Conservation (phyloP, 2,113 vertebrate species). For the Hirundichthys speculiger region DNA sequence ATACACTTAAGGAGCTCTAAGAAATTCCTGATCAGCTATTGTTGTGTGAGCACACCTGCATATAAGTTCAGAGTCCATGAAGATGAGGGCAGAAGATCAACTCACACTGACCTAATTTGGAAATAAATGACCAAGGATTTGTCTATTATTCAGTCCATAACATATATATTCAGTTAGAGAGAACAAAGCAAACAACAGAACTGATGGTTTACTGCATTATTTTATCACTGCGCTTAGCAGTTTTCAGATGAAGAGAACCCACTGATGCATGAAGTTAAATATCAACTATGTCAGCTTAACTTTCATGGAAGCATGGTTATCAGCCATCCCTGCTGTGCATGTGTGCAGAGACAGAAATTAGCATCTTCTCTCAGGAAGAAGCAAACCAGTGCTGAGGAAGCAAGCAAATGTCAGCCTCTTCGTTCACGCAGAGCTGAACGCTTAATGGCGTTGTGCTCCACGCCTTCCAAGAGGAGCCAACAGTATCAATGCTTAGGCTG, state of each 20-base stretch:
- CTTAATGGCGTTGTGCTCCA: conserved; percentile 44
- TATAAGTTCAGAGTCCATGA: conserved; percentile 15
- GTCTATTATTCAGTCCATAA: not conserved
- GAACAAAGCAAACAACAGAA: not conserved
- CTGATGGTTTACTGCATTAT: not conserved
- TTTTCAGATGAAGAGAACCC: conserved; percentile 4
- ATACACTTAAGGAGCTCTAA: not conserved
- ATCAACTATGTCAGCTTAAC: conserved; percentile 36
- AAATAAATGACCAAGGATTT: not conserved
- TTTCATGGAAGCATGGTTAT: conserved; percentile 35
- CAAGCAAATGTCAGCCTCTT: conserved; percentile 28
- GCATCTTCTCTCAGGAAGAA: conserved; percentile 23
- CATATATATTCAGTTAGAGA: not conserved
- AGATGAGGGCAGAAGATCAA: not conserved
- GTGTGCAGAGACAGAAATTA: conserved; percentile 41
- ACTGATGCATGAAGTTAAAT: conserved; percentile 14
- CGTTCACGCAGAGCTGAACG: conserved; percentile 24
- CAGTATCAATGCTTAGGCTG: conserved; percentile 40
- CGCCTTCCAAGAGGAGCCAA: conserved; percentile 29
- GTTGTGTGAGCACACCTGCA: conserved; percentile 1
- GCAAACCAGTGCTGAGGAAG: conserved; percentile 21
- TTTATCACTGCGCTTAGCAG: not conserved
- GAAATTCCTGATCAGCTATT: conserved; percentile 23
- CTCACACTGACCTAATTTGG: conserved; percentile 1
- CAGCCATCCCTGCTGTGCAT: conserved; percentile 38